Conservation (phyloP, 2,113 vertebrate species). For the Origma solitaria region DNA sequence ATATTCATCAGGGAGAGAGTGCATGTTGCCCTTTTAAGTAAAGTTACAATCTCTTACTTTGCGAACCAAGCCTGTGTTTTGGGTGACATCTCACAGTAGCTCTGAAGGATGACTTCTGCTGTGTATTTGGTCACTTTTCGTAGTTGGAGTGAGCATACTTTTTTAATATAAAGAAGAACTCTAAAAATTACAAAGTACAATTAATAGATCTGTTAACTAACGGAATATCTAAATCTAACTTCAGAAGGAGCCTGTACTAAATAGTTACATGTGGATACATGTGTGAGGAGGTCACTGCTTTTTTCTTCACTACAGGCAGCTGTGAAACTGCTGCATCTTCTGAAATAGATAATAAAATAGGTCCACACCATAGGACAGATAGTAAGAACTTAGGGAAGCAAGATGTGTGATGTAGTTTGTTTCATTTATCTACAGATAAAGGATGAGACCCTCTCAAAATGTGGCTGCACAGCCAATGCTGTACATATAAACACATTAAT, state of each 20-base stretch:
- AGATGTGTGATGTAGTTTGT: not conserved
- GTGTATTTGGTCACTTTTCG: not conserved
- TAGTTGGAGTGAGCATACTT: not conserved
- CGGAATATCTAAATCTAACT: not conserved
- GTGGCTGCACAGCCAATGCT: not conserved
- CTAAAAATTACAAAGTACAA: not conserved
- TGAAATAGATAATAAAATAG: not conserved
- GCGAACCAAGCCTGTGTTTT: not conserved
- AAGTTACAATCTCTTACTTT: not conserved
- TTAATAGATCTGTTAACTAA: not conserved
- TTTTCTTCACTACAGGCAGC: not conserved
- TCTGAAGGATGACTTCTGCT: not conserved
- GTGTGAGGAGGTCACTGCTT: not conserved
- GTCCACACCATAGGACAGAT: not conserved
- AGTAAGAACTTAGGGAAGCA: not conserved
- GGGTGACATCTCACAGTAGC: not conserved
- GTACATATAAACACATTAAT: rapidly evolving
- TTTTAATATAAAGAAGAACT: not conserved
- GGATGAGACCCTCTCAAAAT: not conserved
- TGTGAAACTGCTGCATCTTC: not conserved
- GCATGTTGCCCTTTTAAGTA: not conserved
- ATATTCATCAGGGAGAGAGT: not conserved
- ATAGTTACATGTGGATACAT: not conserved
- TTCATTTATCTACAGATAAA: not conserved
- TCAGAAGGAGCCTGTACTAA: not conserved